phyloP scores from a whole-genome alignment of 2,888 invertebrate species.

The Drosophila acutilabella region DNA sequence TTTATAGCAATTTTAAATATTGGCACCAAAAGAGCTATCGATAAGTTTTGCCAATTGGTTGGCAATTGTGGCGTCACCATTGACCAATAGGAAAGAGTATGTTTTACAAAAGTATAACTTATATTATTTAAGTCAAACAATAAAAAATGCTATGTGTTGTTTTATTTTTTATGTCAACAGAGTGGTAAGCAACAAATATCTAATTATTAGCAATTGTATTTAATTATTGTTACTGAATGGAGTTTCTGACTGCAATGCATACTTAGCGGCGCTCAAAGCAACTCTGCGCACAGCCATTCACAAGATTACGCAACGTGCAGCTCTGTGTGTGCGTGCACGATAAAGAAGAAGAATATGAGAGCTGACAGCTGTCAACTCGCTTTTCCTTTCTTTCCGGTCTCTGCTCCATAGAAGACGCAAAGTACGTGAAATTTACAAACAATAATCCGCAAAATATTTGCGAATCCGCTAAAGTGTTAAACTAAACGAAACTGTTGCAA shows the following conservation, averaged over 20 bases:
- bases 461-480: slow-evolving; percentile 57
- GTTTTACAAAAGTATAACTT: no score
- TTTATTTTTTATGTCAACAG: no score
- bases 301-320: slow-evolving; percentile 30
- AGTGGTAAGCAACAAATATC: neutral
- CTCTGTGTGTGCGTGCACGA: slow-evolving; percentile 33
- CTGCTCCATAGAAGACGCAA: slow-evolving; percentile 82
- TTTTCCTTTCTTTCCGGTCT: slow-evolving; percentile 85
- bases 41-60: neutral
- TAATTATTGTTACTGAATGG: no score
- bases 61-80: neutral
- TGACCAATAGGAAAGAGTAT: neutral
- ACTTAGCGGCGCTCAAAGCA: slow-evolving; percentile 18
- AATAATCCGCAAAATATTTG: slow-evolving; percentile 77
- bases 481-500: slow-evolving; percentile 23
- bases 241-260: neutral
- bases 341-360: slow-evolving; percentile 56
- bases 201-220: no score
- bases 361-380: slow-evolving; percentile 68
- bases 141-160: no score
- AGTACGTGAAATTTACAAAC: slow-evolving; percentile 80
- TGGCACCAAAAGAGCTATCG: slow-evolving; percentile 6
- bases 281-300: slow-evolving; percentile 37
- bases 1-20: neutral
- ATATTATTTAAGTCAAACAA: no score